A percentile compares a stretch with the other conserved stretches of the same genome.
These are phyloP conservation scores for Eptatretus atami DNA, from an alignment of 2,797 vertebrate genomes.

Conservation along the genomic window DNA sequence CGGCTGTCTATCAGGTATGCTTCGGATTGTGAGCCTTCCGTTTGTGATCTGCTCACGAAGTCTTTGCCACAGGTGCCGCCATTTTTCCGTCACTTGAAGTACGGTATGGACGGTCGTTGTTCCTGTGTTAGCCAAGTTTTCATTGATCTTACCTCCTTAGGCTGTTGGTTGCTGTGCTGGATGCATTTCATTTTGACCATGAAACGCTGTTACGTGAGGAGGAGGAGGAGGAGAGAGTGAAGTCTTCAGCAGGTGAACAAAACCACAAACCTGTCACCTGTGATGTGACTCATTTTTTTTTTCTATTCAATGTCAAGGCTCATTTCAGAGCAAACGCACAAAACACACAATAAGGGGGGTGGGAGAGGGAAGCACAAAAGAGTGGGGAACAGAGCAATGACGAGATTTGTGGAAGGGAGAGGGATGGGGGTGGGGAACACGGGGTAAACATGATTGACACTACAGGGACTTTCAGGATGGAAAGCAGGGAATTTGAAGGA, in stretches of 20 bases:
- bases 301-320: too few species aligned
- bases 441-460: too few species aligned
- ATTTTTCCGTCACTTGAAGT: neutral
- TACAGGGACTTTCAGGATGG: too few species aligned
- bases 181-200: constrained; percentile 74
- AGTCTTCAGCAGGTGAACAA: neutral
- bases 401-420: too few species aligned
- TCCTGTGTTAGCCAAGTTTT: constrained; percentile 4
- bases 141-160: constrained; percentile 14
- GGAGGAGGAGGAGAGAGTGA: constrained; percentile 11
- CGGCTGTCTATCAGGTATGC: constrained; percentile 55
- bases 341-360: too few species aligned
- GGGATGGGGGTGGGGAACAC: too few species aligned
- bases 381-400: too few species aligned
- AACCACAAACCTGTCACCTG: too few species aligned
- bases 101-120: neutral
- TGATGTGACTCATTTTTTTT: too few species aligned
- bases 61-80: neutral
- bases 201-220: constrained; percentile 18
- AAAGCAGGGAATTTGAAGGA: too few species aligned
- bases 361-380: too few species aligned
- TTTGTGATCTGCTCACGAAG: neutral
- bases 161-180: constrained; percentile 49
- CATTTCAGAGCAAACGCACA: too few species aligned
- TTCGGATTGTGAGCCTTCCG: neutral